These are phyloP conservation scores for Harpagus bidentatus DNA, from an alignment of 2,113 vertebrate species.

Conservation along the genomic window DNA sequence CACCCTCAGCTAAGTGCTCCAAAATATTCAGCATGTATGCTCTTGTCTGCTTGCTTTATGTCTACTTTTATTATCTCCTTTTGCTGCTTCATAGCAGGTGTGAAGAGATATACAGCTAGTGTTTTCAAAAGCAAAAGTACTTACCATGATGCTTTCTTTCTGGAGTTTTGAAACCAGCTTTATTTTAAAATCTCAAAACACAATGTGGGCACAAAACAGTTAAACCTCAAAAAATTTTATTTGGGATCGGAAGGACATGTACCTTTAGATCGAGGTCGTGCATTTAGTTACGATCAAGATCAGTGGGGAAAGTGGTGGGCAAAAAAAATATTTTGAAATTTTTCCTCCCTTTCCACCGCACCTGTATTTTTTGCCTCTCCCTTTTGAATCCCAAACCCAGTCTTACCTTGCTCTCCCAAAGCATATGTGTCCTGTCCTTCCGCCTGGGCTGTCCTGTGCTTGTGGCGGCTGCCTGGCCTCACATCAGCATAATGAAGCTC, in stretches of 20 bases:
- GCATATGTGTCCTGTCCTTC: not conserved
- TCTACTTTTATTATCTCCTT: not conserved
- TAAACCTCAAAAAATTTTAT: not conserved
- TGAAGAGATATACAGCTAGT: not conserved
- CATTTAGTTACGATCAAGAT: not conserved
- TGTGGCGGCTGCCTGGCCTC: not conserved
- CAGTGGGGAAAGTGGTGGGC: not conserved
- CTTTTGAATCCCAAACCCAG: not conserved
- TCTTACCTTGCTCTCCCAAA: not conserved
- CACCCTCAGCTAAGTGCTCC: not conserved
- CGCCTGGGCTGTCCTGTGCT: not conserved
- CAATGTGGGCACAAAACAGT: not conserved
- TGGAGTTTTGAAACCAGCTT: not conserved
- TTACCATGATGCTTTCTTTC: not conserved
- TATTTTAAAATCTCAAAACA: not conserved
- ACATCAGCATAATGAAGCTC: not conserved
- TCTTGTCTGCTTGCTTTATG: not conserved
- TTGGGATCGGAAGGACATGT: not conserved
- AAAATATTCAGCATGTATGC: not conserved
- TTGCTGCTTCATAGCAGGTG: not conserved
- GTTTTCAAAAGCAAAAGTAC: not conserved
- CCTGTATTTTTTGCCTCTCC: not conserved
- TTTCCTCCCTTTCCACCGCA: not conserved
- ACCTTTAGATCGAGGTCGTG: not conserved
- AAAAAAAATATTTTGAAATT: not conserved